These are phyloP conservation scores for Botia almorhae DNA, from an alignment of 2,797 vertebrate genomes.

Conservation along the genomic window DNA sequence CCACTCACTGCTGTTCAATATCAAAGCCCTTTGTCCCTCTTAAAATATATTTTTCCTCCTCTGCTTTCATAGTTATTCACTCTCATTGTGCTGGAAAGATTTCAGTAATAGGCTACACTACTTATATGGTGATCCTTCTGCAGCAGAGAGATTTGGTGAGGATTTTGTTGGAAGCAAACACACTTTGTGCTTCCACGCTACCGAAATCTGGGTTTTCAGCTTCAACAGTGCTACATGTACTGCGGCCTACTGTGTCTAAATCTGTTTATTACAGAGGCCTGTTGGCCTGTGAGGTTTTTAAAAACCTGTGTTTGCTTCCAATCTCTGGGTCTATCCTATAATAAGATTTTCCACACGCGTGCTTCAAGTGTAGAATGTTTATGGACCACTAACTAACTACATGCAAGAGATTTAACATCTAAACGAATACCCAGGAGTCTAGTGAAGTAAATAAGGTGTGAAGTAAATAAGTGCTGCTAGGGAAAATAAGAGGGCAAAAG, in stretches of 20 bases:
- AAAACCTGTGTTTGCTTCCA: neutral
- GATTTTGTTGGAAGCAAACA: constrained; percentile 31
- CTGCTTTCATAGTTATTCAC: constrained; percentile 38
- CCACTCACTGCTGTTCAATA: constrained; percentile 35
- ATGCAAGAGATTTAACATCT: constrained; percentile 3
- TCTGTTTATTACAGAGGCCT: constrained; percentile 12
- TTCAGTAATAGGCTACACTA: constrained; percentile 34
- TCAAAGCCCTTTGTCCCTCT: constrained; percentile 31
- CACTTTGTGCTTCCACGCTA: constrained; percentile 14
- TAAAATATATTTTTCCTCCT: constrained; percentile 23
- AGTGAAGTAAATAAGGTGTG: constrained; percentile 5
- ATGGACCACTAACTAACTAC: constrained; percentile 6
- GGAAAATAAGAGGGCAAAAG: neutral
- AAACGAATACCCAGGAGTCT: neutral
- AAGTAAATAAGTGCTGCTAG: neutral
- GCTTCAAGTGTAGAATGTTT: neutral
- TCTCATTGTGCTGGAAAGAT: constrained; percentile 33
- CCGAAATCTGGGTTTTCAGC: constrained; percentile 12
- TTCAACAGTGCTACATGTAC: neutral
- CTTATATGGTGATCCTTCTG: constrained; percentile 39
- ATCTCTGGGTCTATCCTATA: constrained; percentile 1
- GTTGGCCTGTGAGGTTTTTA: constrained; percentile 5
- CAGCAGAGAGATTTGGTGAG: constrained; percentile 17
- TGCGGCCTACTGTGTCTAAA: constrained; percentile 20
- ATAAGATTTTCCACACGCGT: neutral